These are phyloP conservation scores for Lindbergichthys nudifrons DNA, from an alignment of 2,797 vertebrate genomes.

Conservation along the genomic window DNA sequence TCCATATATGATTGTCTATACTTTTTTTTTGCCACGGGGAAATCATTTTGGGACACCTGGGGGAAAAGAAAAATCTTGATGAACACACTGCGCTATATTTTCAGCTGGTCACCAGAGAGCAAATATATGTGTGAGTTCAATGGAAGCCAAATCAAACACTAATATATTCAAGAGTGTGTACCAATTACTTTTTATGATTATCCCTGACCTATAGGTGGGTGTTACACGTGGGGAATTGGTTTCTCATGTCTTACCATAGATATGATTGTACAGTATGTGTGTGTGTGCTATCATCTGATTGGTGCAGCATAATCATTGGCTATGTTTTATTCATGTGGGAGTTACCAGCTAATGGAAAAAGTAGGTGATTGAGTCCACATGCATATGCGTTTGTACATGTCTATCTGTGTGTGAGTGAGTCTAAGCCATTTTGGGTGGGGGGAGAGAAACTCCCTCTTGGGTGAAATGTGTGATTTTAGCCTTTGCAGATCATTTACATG, in stretches of 20 bases:
- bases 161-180: constrained; percentile 67
- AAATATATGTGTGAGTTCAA: constrained; percentile 34
- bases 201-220: constrained; percentile 57
- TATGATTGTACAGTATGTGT: constrained; percentile 34
- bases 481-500: too few species aligned
- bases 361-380: constrained; percentile 16
- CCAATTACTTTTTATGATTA: constrained; percentile 73
- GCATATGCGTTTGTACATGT: constrained; percentile 13
- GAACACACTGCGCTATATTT: constrained; percentile 1
- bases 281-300: constrained; percentile 54
- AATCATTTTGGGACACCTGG: constrained; percentile 16
- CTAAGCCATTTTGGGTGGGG: not conserved
- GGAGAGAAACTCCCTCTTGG: not conserved
- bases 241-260: constrained; percentile 48
- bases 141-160: constrained; percentile 53
- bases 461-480: too few species aligned
- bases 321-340: constrained; percentile 71
- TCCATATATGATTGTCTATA: not conserved
- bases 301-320: constrained; percentile 52
- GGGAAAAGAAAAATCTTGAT: constrained; percentile 7
- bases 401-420: constrained; percentile 10
- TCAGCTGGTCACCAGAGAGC: constrained; percentile 6
- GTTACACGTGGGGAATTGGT: constrained; percentile 47
- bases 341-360: constrained; percentile 71
- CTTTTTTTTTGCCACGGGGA: not conserved